These are phyloP conservation scores for Leptosomus discolor DNA, from an alignment of 2,113 vertebrate species.

Conservation along the genomic window DNA sequence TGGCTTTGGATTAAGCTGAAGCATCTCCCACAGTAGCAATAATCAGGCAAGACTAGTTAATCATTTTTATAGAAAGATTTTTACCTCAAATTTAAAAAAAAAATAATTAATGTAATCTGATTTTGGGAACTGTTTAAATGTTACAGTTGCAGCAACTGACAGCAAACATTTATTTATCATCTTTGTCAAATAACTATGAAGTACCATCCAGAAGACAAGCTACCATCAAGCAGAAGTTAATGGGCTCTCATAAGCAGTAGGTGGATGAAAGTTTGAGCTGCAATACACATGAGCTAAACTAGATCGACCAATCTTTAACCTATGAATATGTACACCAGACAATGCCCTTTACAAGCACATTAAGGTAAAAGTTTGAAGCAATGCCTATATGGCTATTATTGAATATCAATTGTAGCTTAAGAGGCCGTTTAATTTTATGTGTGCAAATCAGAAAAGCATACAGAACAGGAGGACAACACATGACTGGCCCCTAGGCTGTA, in stretches of 20 bases:
- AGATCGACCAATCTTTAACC: neutral
- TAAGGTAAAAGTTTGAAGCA: neutral
- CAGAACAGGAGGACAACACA: neutral
- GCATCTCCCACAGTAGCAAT: neutral
- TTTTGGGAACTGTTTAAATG: neutral
- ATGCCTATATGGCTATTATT: neutral
- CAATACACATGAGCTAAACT: neutral
- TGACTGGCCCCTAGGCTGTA: neutral
- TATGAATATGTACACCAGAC: neutral
- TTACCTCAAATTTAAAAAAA: neutral
- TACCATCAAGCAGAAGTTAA: neutral
- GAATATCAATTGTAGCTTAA: neutral
- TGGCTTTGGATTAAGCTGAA: neutral
- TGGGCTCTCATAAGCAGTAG: neutral
- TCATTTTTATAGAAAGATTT: neutral
- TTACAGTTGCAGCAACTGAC: neutral
- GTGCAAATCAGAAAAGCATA: neutral
- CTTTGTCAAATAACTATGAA: neutral
- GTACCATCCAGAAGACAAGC: neutral
- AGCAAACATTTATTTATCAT: neutral
- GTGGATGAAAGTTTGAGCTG: neutral
- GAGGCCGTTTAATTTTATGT: neutral
- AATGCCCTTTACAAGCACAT: neutral
- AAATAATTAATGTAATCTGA: neutral
- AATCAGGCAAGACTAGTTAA: neutral